Evolutionary conservation across 2,888 invertebrate genomes (phyloP).

Genomic region (Drosophila mayaguana): DNA sequence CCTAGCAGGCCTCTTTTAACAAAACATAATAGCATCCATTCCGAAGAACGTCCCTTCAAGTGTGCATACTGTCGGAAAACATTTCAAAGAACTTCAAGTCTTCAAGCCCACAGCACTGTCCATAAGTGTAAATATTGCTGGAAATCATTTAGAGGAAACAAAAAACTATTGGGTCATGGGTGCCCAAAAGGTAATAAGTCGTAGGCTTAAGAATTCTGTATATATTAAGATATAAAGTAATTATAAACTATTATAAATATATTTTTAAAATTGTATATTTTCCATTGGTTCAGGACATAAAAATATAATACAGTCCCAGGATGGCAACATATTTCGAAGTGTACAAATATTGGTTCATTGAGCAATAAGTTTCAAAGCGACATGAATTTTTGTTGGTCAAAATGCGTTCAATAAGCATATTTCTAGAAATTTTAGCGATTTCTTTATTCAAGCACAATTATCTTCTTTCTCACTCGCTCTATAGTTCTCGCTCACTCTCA

Average conservation of each 20-base stretch:
- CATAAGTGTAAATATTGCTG: background rate
- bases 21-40: background rate
- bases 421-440: background rate
- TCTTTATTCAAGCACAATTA: background rate
- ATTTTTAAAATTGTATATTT: background rate
- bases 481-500: background rate
- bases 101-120: background rate
- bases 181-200: background rate
- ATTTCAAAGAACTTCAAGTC: background rate
- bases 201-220: background rate
- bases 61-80: background rate
- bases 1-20: background rate
- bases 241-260: background rate
- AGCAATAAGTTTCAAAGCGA: background rate
- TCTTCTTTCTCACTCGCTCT: background rate
- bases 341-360: background rate
- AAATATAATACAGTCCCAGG: background rate
- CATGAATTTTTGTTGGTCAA: too few species aligned
- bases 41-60: background rate
- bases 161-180: background rate
- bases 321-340: background rate
- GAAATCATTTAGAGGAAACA: background rate
- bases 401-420: background rate
- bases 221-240: background rate
- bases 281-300: background rate